Evolutionary conservation across 2,888 invertebrate genomes (phyloP), one percentile per base, ranked within the genome.

Genomic region (Candidula unifasciata): DNA sequence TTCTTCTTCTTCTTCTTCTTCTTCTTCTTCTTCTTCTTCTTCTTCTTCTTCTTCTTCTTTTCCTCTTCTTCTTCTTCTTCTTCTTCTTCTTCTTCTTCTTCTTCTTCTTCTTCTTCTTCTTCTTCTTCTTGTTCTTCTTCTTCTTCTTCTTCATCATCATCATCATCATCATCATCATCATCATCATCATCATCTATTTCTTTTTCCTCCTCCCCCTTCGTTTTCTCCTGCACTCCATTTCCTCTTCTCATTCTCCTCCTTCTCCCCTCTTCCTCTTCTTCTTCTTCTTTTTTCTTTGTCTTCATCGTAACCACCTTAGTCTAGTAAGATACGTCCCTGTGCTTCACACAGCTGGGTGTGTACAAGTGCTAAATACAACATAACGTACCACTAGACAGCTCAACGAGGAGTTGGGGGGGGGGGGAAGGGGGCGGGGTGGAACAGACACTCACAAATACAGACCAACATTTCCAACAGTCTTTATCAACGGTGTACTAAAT

Each of bases 121-220:
- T 27, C 71, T 71, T 18, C 35, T 35, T 27, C 30, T 71, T 27
- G 27, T 71, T 24, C 60, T 60, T 60, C 37, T 44, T 54, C 54
- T 69, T 37, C 21, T 37, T 69, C 71, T 80, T 30, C 33, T 69
- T 54, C 69, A 68, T 35, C 64, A 21, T 79, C n/a, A 33, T n/a
- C 37, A 5, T 64, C 64, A 64, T 35, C 37, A 6, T 79, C 37
- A 5, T 64, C 16, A 64, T 60, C 64, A 1, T 64, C 33, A 2
- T 60, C 1, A 24, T 64, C 33, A 33, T 18, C 8, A 30, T 60
- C 35, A 27, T 16, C 33, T 5, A 6, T 6, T 79, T 24, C 33
- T 30, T 35, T 21, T 79, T 24, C 10, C 6, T 64, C 64, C 44
- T 10, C 13, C 44, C 13, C 2, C 44, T 44, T 1, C 44, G 6